phyloP scores from a whole-genome alignment of 2,797 vertebrate species.

The Bradypodion ventrale region DNA sequence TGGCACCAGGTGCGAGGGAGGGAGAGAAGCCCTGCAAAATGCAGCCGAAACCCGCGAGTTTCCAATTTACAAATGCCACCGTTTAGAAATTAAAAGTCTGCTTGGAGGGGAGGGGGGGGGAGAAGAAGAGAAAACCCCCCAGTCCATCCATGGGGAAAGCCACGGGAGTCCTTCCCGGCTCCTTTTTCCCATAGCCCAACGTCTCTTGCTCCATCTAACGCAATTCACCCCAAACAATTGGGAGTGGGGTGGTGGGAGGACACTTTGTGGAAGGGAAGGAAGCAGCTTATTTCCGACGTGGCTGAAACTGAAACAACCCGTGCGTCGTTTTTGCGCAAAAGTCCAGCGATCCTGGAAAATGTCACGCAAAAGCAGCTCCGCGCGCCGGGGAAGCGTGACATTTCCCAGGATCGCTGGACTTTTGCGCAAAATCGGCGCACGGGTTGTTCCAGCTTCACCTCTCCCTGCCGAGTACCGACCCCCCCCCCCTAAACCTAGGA shows the following conservation, averaged over 20 bases:
- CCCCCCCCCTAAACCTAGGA: conserved; percentile 10
- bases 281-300: background rate
- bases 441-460: too few species aligned
- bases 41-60: conserved; percentile 29
- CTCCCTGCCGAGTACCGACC: too few species aligned
- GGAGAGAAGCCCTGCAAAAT: conserved; percentile 2
- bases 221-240: conserved; percentile 60
- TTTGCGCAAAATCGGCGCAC: too few species aligned
- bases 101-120: background rate
- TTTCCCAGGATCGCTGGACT: too few species aligned
- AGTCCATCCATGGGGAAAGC: conserved; percentile 11
- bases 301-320: background rate
- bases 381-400: too few species aligned
- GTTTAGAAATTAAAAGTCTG: background rate
- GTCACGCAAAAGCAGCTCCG: too few species aligned
- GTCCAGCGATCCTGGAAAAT: background rate
- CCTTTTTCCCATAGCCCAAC: conserved; percentile 29
- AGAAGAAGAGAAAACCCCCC: too few species aligned
- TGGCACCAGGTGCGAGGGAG: conserved; percentile 46
- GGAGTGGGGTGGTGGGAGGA: background rate
- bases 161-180: conserved; percentile 35
- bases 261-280: conserved; percentile 54
- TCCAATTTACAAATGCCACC: background rate
- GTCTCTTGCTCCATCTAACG: conserved; percentile 49
- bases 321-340: background rate